Evolutionary conservation across 2,797 vertebrate species (phyloP).

Genomic region (Pogonophryne albipinna): DNA sequence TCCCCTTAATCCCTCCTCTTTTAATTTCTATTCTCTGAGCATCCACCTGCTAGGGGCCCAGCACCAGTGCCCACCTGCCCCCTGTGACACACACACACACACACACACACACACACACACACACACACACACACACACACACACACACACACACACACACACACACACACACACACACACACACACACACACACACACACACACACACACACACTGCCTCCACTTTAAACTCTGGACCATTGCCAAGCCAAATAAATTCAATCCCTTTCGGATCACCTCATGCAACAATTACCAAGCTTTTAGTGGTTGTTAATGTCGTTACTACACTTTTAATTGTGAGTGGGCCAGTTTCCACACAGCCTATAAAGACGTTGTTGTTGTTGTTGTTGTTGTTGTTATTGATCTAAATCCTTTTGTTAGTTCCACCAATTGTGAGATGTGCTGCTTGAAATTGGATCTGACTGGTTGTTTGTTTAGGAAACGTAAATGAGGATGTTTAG

Average conservation of each 20-base stretch:
- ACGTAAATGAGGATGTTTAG: no score
- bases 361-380: no score
- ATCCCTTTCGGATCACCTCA: conserved; percentile 21
- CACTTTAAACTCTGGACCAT: conserved; percentile 45
- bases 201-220: conserved; percentile 20
- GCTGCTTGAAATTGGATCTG: no score
- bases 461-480: no score
- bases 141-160: conserved; percentile 27
- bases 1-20: conserved; percentile 69
- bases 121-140: conserved; percentile 21
- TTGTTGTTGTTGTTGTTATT: no score
- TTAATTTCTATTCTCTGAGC: conserved; percentile 64
- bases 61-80: conserved; percentile 75
- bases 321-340: no score
- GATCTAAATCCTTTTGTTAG: no score
- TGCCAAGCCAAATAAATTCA: conserved; percentile 61
- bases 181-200: no score
- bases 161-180: conserved; percentile 18
- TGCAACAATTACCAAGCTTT: conserved; percentile 27
- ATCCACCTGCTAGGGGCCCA: conserved; percentile 74
- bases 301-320: conserved; percentile 11
- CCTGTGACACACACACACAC: conserved; percentile 32
- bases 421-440: no score
- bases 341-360: no score
- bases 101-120: conserved; percentile 3